Evolutionary conservation across 2,113 vertebrate species (phyloP).

Genomic region (Castor canadensis): DNA sequence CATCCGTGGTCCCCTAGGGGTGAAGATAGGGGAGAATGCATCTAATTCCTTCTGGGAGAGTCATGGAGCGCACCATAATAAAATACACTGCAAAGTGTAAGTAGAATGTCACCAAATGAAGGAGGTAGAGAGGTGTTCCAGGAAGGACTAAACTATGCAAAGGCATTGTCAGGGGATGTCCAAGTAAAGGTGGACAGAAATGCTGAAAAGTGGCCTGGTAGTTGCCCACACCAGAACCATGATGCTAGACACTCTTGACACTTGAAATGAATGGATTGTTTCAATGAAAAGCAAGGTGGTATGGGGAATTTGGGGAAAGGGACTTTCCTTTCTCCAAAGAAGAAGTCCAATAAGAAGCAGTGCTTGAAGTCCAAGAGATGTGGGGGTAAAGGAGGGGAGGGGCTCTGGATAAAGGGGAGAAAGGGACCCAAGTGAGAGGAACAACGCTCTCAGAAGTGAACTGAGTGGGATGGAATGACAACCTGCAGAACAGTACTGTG

Average conservation of each 20-base stretch:
- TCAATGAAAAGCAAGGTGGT: neutral
- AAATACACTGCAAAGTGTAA: neutral
- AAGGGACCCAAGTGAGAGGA: too few relatives aligned
- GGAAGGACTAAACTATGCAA: neutral
- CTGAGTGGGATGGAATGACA: too few relatives aligned
- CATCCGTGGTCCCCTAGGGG: neutral
- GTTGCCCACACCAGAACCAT: too few relatives aligned
- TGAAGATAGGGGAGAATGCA: too few relatives aligned
- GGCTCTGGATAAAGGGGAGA: neutral
- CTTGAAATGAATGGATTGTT: neutral
- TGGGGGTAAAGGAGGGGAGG: neutral
- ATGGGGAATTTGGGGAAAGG: rapidly evolving
- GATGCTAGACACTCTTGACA: neutral
- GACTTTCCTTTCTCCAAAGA: neutral
- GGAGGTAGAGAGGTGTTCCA: neutral
- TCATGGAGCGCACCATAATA: neutral
- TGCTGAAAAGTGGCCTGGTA: neutral
- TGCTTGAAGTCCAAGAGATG: neutral
- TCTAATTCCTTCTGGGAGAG: too few relatives aligned
- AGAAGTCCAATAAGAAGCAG: neutral
- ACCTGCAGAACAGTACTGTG: neutral
- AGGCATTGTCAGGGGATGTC: neutral
- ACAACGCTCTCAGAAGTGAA: too few relatives aligned
- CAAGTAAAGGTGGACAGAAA: too few relatives aligned
- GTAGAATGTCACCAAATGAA: neutral